Percentiles rank a stretch among this genome's conserved stretches.
Evolutionary conservation across 2,797 vertebrate genomes (phyloP).

Genomic region (Streptopelia turtur): DNA sequence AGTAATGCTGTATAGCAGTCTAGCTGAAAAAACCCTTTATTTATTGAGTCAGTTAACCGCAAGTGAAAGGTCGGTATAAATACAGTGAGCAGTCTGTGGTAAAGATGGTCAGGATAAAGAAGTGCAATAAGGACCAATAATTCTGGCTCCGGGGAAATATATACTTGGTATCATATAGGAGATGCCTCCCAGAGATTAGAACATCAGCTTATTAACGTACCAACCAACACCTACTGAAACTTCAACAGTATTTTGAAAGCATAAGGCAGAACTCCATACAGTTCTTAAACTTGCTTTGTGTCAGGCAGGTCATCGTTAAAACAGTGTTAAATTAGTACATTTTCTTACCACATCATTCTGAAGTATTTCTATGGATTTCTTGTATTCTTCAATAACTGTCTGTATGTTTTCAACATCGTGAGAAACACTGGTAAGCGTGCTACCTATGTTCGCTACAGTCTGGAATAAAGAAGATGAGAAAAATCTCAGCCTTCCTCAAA

Average conservation of each 20-base stretch:
- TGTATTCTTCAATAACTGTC: constrained; percentile 85
- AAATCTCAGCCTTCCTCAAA: background rate
- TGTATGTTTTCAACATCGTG: constrained; percentile 92
- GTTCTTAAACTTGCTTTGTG: background rate
- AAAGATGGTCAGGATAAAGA: background rate
- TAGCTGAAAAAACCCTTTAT: background rate
- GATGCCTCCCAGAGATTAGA: background rate
- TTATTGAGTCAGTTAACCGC: background rate
- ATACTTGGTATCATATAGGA: background rate
- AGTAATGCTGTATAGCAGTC: background rate
- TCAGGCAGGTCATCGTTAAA: background rate
- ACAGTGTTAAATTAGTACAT: background rate
- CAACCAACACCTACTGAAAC: background rate
- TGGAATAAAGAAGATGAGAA: constrained; percentile 66
- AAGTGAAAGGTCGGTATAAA: background rate
- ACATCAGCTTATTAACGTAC: background rate
- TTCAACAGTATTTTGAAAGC: background rate
- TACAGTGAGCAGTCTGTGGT: background rate
- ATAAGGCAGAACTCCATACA: background rate
- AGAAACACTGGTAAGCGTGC: constrained; percentile 92
- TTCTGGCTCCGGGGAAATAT: background rate
- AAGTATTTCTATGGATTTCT: constrained; percentile 80
- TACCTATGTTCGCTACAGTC: constrained; percentile 96
- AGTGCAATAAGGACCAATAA: background rate
- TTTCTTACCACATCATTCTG: constrained; percentile 79